Conservation (phyloP, 2,888 invertebrate genomes). For the Aspidapion aeneum region DNA sequence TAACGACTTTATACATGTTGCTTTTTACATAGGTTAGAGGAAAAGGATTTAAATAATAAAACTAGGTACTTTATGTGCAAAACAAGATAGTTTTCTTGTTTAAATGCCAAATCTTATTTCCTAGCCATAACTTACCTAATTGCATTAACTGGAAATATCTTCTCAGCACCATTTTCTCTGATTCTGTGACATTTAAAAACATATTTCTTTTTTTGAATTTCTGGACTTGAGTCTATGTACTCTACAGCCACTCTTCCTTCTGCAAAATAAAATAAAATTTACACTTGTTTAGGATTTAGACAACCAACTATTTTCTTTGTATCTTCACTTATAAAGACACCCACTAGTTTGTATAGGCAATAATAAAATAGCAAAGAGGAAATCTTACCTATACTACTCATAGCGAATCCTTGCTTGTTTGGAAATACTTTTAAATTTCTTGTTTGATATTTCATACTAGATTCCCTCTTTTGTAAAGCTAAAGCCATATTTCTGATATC, state of each 20-base stretch:
- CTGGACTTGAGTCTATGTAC: conserved; percentile 92
- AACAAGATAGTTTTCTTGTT: no score
- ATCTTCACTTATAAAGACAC: no score
- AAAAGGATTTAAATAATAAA: no score
- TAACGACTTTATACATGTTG: no score
- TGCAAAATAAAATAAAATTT: neutral
- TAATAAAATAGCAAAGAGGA: no score
- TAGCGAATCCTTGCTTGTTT: conserved; percentile 89
- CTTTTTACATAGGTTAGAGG: no score
- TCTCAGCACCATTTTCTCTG: conserved; percentile 90
- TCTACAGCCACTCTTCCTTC: conserved; percentile 86
- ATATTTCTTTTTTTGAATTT: conserved; percentile 97
- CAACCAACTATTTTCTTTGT: no score
- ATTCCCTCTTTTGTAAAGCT: conserved; percentile 91
- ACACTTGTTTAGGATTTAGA: no score
- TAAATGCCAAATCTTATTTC: no score
- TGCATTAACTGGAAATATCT: conserved; percentile 97
- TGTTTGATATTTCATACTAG: conserved; percentile 96
- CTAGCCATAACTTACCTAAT: conserved; percentile 62
- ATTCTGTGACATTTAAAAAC: conserved; percentile 97
- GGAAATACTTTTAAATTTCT: conserved; percentile 86
- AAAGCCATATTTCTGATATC: conserved; percentile 94
- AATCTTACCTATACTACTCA: conserved; percentile 85
- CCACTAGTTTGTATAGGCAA: no score
- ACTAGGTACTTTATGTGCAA: no score